Evolutionary conservation across 1,140 invertebrate species (phyloP), one percentile per base, ranked within the genome.

Genomic region (Ceratoteleas bidentatus): DNA sequence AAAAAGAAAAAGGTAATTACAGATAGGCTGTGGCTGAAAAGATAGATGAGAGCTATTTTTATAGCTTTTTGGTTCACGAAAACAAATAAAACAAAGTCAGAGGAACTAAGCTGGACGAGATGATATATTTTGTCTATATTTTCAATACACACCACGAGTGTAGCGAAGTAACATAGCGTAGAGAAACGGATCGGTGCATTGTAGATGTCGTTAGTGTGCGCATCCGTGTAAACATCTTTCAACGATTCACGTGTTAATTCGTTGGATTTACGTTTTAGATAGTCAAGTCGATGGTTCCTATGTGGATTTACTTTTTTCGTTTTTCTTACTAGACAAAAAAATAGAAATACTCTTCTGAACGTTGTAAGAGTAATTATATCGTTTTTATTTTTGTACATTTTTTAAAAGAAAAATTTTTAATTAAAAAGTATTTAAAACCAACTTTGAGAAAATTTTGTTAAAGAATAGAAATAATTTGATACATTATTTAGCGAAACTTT

Each of bases 111-210:
- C 82, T 77, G 85, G 81, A 88, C 84, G 85, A 90, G 87, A 88
- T 87, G 84, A 90, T 90, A 89, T 90, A 91, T 91, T 91, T 91
- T 90, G 81, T 87, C 85, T 90, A 90, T 88, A 89, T 90, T 90
- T 90, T 90, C 81, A 87, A 82, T 80, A 86, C 74, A 81, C 61
- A 24, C 1, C 49, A 77, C 54, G 66, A 75, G 57, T 81, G 75
- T 79, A 83, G 58, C 64, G 86, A 73, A 78, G 72, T 82, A 79
- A 53, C 34, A n/a, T 62, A 57, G 45, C 50, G 49, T 60, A 45
- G 15, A 33, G 36, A 57, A n/a, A 69, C 57, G 24, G 11, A 40
- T 45, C 68, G 61, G 45, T 47, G 43, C 8, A 15, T 60, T 34
- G 50, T 79, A 78, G 61, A 62, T 80, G 72, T 76, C 69, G 24